phyloP scores from a whole-genome alignment of 2,113 vertebrate genomes.

The Sturnus vulgaris region DNA sequence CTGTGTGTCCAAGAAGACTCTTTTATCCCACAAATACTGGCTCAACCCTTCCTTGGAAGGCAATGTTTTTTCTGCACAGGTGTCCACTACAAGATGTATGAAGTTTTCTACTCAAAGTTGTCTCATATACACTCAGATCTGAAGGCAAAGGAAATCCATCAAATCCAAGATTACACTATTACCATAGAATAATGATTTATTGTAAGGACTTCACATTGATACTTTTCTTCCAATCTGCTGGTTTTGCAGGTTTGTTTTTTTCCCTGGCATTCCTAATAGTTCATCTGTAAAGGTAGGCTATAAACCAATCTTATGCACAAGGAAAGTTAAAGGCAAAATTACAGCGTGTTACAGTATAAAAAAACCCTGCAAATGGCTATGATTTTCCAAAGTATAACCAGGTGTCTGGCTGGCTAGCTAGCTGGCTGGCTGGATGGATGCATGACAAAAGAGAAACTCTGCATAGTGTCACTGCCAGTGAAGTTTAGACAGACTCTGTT shows the following conservation, averaged over 20 bases:
- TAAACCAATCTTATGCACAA: neutral
- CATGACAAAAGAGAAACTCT: neutral
- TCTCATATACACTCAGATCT: neutral
- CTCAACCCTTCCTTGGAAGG: neutral
- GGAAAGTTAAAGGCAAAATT: conserved; percentile 36
- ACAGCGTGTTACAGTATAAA: conserved; percentile 8
- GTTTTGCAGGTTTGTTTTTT: neutral
- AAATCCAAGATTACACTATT: neutral
- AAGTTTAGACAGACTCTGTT: neutral
- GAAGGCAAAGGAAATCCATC: neutral
- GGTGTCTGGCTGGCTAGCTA: conserved; percentile 3
- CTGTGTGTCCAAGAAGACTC: neutral
- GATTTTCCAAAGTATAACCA: conserved; percentile 57
- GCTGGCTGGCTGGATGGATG: neutral
- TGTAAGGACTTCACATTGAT: neutral
- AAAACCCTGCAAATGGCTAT: neutral
- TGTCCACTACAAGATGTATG: neutral
- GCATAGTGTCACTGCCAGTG: neutral
- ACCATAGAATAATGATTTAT: neutral
- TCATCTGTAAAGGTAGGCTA: neutral
- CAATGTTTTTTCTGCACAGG: neutral
- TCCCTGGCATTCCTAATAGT: neutral
- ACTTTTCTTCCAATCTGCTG: neutral
- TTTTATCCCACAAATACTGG: neutral
- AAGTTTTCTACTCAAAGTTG: neutral